A percentile compares a stretch with the other conserved stretches of the same genome.
Evolutionary conservation across 2,888 invertebrate species (phyloP).

Genomic region (Drosophila atroscutellata): DNA sequence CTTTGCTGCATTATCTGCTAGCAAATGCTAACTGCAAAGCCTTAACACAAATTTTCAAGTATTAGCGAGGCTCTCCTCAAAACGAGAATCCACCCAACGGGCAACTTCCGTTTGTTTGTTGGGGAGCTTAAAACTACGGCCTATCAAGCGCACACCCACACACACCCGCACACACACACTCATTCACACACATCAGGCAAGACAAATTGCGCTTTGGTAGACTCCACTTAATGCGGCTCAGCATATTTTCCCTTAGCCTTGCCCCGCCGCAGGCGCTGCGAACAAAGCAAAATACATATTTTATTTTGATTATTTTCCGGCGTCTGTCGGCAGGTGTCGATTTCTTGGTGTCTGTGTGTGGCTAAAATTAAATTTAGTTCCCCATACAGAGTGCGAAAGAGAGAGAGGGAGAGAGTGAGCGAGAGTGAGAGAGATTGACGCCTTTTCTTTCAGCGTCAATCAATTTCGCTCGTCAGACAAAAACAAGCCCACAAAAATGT

Average conservation of each 20-base stretch:
- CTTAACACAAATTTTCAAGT: constrained; percentile 75
- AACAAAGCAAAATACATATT: constrained; percentile 69
- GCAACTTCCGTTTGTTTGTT: constrained; percentile 76
- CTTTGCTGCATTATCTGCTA: constrained; percentile 62
- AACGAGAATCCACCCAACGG: constrained; percentile 17
- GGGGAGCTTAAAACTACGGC: constrained; percentile 66
- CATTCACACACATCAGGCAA: constrained; percentile 48
- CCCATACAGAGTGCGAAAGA: constrained; percentile 14
- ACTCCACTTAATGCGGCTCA: constrained; percentile 60
- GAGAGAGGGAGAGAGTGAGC: neutral
- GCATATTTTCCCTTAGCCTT: constrained; percentile 32
- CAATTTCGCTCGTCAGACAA: constrained; percentile 72
- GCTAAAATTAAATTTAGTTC: constrained; percentile 70
- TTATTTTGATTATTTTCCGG: constrained; percentile 80
- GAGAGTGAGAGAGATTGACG: constrained; percentile 27
- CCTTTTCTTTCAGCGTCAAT: constrained; percentile 69
- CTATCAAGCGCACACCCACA: constrained; percentile 37
- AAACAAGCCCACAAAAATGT: constrained; percentile 70
- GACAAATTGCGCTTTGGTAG: constrained; percentile 81
- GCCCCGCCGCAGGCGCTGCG: constrained; percentile 17
- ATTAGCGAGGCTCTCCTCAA: constrained; percentile 45
- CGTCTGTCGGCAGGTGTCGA: constrained; percentile 72
- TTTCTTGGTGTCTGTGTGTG: constrained; percentile 47
- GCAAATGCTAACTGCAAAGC: constrained; percentile 52
- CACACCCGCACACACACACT: constrained; percentile 12